Conservation (phyloP, 1,140 invertebrate genomes). For the Orussus abietinus region DNA sequence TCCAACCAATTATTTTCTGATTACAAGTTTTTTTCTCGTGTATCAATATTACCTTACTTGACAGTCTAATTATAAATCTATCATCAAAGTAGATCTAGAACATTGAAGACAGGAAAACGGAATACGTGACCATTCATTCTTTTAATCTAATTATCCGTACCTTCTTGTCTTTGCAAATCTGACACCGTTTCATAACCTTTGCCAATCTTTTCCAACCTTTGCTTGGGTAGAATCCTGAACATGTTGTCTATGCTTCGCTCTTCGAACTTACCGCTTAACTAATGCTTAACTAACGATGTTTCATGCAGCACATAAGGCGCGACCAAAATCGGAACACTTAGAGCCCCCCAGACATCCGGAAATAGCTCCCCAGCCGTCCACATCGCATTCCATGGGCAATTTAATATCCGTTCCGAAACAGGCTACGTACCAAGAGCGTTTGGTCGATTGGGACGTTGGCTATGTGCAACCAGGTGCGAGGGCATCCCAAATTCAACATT, state of each 20-base stretch:
- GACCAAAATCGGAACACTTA: conserved; percentile 50
- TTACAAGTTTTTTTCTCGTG: too few species aligned
- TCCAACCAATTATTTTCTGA: too few species aligned
- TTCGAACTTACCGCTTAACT: conserved; percentile 29
- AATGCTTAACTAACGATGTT: conserved; percentile 51
- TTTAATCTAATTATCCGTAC: too few species aligned
- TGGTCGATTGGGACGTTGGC: conserved; percentile 27
- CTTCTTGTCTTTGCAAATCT: too few species aligned
- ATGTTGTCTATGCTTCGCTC: not conserved
- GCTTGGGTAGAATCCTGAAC: too few species aligned
- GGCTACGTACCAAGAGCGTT: conserved; percentile 20
- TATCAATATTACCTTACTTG: too few species aligned
- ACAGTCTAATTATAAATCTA: too few species aligned
- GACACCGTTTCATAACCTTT: too few species aligned
- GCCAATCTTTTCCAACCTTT: too few species aligned
- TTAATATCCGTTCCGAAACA: conserved; percentile 43
- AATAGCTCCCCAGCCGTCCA: conserved; percentile 34
- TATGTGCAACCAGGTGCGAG: conserved; percentile 44
- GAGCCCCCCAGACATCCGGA: conserved; percentile 34
- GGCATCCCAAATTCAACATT: conserved; percentile 24
- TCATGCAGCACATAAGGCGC: conserved; percentile 46
- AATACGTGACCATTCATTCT: too few species aligned
- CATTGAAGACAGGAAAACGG: too few species aligned
- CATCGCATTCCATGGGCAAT: conserved; percentile 50
- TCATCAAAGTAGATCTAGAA: too few species aligned